Percentiles rank a stretch among this genome's conserved stretches.
Evolutionary conservation across 2,113 vertebrate species (phyloP).

Genomic region (Chlamydotis undulata): DNA sequence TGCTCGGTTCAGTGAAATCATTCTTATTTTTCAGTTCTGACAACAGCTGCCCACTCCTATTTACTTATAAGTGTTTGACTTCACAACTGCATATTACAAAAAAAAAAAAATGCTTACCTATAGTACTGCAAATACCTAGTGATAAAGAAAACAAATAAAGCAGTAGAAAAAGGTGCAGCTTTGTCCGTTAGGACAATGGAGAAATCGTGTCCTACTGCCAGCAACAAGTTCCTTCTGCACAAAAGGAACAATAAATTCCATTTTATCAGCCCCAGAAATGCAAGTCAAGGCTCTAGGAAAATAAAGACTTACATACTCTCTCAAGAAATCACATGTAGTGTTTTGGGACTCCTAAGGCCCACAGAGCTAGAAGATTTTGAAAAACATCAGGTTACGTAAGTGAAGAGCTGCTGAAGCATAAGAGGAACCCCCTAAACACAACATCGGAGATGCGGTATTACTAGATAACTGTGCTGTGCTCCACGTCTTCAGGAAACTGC

Average conservation of each 20-base stretch:
- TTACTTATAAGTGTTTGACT: neutral
- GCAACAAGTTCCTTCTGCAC: neutral
- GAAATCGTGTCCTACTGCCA: neutral
- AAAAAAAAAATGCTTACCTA: neutral
- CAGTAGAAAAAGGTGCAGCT: neutral
- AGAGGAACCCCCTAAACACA: neutral
- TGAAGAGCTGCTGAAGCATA: neutral
- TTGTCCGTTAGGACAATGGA: neutral
- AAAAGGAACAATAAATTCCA: neutral
- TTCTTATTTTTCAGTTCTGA: neutral
- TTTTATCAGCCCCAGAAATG: neutral
- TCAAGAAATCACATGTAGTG: neutral
- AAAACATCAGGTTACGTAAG: neutral
- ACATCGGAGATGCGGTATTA: accelerated
- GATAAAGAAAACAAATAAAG: constrained; percentile 36
- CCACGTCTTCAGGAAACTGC: neutral
- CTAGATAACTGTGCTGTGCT: neutral
- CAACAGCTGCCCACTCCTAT: neutral
- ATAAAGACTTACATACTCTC: neutral
- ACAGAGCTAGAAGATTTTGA: neutral
- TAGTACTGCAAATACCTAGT: neutral
- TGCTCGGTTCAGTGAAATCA: neutral
- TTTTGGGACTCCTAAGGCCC: neutral
- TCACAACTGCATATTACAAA: neutral
- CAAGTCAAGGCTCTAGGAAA: neutral